Conservation (phyloP, 2,888 invertebrate species). For the Myopa tessellatipennis region DNA sequence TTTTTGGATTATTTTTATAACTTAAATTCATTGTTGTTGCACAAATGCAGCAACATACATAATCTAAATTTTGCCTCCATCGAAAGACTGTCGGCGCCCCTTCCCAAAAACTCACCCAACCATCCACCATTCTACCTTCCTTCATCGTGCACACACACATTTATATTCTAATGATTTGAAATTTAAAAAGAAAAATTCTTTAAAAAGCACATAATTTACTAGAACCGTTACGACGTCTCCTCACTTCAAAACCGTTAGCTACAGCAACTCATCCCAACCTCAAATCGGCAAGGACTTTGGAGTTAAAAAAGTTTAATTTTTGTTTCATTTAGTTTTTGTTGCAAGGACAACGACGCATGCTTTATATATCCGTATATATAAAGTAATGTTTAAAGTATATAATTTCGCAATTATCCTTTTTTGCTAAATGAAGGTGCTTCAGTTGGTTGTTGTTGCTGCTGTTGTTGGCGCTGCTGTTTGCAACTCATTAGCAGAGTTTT, state of each 20-base stretch:
- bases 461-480: slow-evolving; percentile 20
- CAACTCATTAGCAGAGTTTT: slow-evolving; percentile 35
- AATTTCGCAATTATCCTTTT: slow-evolving; percentile 53
- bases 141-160: not conserved
- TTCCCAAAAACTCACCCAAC: too few relatives aligned
- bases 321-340: slow-evolving; percentile 40
- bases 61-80: not conserved
- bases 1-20: slow-evolving; percentile 20
- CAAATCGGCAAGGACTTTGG: not conserved
- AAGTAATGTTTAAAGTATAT: slow-evolving; percentile 47
- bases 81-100: too few relatives aligned
- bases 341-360: not conserved
- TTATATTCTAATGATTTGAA: not conserved
- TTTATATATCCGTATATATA: slow-evolving; percentile 3
- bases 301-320: slow-evolving; percentile 23
- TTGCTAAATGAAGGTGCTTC: not conserved
- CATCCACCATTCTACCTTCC: too few relatives aligned
- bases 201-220: not conserved
- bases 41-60: not conserved
- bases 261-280: too few relatives aligned
- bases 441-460: not conserved
- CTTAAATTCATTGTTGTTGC: slow-evolving; percentile 20
- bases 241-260: not conserved
- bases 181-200: not conserved
- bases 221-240: too few relatives aligned